Evolutionary conservation across 2,888 invertebrate genomes (phyloP), one percentile per base, ranked within the genome.

Genomic region (Trissolcus japonicus): DNA sequence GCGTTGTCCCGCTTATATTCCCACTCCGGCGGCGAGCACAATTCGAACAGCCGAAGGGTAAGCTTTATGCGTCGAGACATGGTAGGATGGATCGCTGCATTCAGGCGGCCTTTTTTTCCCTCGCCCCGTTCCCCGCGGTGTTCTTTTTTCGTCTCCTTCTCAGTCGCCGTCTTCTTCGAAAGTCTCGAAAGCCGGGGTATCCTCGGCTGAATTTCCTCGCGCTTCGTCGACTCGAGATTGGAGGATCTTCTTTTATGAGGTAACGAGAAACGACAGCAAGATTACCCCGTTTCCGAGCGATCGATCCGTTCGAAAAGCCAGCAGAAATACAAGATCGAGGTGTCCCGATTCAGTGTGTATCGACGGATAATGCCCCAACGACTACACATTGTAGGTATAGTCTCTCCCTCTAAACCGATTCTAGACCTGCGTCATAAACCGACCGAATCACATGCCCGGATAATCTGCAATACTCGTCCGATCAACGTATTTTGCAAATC

Each of bases 1-100:
- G 57, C 62, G 63, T 73, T 66, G 61, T 62, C 67, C 57, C 69
- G 60, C 66, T 73, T 63, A 78, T 69, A 65, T 67, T 76, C 65
- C 60, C 60, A 69, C 62, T 66, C 46, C 59, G 16, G 43, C 14
- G 55, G 19, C 55, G 16, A 11, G 77, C 67, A 78, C 77, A 68
- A 77, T 77, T 75, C 75, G 75, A 79, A 77, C 75, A 72, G 72
- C 73, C 78, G 78, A 78, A 79, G 79, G 79, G 78, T 78, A 79
- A 75, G 80, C 79, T 79, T 79, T 71, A 72, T 77, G 76, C 76
- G 79, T 76, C 71, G 72, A 72, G 79, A 75, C 76, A 71, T 75
- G 75, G 75, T 69, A 78, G 79, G 79, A 80, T 76, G 80, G 82
- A 82, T 82, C 80, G 80, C 68, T 78, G 81, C 80, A 78, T 80